Percentiles rank a stretch among this genome's conserved stretches.
phyloP scores from a whole-genome alignment of 2,797 vertebrate species.

The Borostomias antarcticus region DNA sequence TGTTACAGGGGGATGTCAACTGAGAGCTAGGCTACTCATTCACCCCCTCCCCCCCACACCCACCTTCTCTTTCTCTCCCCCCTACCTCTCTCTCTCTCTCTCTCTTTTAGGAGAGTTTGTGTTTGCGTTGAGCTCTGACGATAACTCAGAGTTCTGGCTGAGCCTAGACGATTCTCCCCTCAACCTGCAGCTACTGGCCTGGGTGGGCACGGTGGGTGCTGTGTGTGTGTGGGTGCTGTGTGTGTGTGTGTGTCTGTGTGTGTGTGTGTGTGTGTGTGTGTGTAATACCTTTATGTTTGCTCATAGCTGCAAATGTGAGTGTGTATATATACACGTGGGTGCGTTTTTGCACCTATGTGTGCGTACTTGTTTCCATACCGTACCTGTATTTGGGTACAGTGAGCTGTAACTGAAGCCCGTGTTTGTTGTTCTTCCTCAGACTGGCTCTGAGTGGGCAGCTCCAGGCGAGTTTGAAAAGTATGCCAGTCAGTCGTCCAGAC shows the following conservation, averaged over 20 bases:
- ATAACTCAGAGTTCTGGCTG: constrained; percentile 97
- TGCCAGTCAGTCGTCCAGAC: constrained; percentile 84
- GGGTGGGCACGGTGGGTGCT: constrained; percentile 86
- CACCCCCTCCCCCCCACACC: no score
- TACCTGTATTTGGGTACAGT: background rate
- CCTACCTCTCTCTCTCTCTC: background rate
- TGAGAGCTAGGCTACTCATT: background rate
- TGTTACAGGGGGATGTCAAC: background rate
- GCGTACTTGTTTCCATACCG: no score
- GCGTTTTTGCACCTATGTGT: background rate
- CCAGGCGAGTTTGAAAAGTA: constrained; percentile 95
- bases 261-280: background rate
- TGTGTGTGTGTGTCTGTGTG: constrained; percentile 9
- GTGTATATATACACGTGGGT: constrained; percentile 1
- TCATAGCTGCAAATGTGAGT: background rate
- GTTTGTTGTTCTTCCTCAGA: constrained; percentile 67
- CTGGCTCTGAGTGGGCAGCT: constrained; percentile 89
- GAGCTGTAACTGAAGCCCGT: background rate
- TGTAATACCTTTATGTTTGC: background rate
- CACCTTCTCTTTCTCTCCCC: background rate
- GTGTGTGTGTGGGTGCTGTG: constrained; percentile 8
- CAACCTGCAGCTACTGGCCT: constrained; percentile 80
- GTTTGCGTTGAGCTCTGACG: constrained; percentile 90
- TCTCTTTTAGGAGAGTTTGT: constrained; percentile 83
- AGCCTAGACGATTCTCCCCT: constrained; percentile 83